Base-by-base conservation (phyloP, 1,140 invertebrate genomes). In the Heliconius hewitsoni region DNA sequence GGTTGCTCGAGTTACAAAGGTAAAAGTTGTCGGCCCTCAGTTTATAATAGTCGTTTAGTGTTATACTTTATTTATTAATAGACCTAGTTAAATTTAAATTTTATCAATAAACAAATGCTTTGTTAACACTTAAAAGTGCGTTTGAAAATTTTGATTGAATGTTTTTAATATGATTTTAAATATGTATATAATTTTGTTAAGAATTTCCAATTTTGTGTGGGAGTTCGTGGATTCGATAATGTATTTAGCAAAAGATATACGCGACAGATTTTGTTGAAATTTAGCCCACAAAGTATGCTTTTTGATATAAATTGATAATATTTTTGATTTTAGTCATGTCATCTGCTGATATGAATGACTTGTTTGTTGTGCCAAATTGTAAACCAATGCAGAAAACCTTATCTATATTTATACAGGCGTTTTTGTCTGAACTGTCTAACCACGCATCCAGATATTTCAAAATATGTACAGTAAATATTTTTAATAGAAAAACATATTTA, bases 11-110 rank as follows among this genome's bases (percentile, higher is more conserved):
- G 23, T 70, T 78, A 74, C 80, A 73, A 78, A 78, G 77, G 80
- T 81, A 78, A 81, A 81, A 81, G 80, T 78, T 81, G 80, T 81
- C 60, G 80, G 74, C 80, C 80, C 73, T 78, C 80, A 42, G 27
- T 34, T 55, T 23, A 42, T 66, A 66, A 66, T 66, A 66, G 55
- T n/a, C 39, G 52, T 39, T 75, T 60, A 57, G 23, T 75, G 4
- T 75, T 75, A 60, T 16, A 74, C 30, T 13, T 66, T 66, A 66
- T 66, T 27, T 66, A 66, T 66, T 27, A 66, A 66, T 66, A 30
- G 60, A 30, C 27, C 60, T 66, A 66, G 60, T 66, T 66, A 0
- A 30, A 27, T 13, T 46, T 66, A 2, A 8, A 27, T 13, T 66
- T 27, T 30, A 5, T 66, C 11, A 27, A 66, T 27, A 11, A 13